Conservation (phyloP, 2,113 vertebrate genomes). For the Nesospiza acunhae region DNA sequence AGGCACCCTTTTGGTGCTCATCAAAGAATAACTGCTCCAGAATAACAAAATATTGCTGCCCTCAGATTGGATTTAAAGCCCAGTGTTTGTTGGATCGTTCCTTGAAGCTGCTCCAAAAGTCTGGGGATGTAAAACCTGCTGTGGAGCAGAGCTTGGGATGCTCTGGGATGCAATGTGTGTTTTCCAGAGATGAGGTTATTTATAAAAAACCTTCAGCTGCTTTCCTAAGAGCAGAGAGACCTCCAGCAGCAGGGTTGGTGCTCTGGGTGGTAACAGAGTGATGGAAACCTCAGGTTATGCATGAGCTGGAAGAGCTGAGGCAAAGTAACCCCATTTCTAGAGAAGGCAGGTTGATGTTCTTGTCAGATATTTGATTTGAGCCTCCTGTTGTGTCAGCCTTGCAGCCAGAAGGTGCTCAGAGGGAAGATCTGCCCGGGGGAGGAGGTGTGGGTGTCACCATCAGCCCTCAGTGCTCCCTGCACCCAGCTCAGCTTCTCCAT, state of each 20-base stretch:
- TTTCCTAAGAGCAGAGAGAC: neutral
- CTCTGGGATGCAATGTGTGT: accelerated
- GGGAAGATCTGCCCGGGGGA: neutral
- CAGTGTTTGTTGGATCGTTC: neutral
- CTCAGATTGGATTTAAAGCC: neutral
- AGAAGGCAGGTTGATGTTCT: neutral
- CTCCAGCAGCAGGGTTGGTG: neutral
- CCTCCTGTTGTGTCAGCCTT: neutral
- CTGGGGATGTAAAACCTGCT: neutral
- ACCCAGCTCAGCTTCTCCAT: neutral
- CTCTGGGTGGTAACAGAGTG: neutral
- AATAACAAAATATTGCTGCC: neutral
- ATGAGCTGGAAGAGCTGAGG: neutral
- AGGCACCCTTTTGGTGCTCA: neutral
- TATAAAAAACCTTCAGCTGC: neutral
- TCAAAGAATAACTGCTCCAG: neutral
- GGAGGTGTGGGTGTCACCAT: neutral
- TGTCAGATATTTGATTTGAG: neutral
- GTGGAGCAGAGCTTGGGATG: neutral
- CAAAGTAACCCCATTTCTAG: neutral
- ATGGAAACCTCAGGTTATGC: neutral
- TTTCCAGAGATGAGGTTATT: neutral
- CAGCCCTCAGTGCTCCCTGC: neutral
- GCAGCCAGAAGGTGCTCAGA: constrained; percentile 2
- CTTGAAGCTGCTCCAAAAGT: neutral